Base-by-base conservation (phyloP, 1,140 invertebrate genomes). In the Nilaparvata lugens region DNA sequence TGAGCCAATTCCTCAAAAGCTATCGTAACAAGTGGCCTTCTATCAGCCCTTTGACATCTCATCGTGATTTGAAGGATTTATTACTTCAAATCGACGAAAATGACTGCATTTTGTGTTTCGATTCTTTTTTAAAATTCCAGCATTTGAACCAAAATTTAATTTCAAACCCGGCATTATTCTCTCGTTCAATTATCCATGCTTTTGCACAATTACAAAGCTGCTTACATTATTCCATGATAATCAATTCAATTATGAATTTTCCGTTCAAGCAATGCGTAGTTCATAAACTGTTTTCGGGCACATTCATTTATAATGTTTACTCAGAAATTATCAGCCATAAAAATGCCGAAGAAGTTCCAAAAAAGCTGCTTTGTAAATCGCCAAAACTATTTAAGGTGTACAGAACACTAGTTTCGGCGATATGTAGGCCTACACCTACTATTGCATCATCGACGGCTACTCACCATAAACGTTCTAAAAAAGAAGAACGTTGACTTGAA, bases 141-240 rank as follows among this genome's bases (percentile, higher is more conserved):
- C 74, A 83, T 67, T 75, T 85, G 53, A 76, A 83, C 68, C 69
- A 78, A 48, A 78, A 80, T 65, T 71, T 88, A 38, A 73, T 72
- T 56, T 73, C 69, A 38, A 81, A 79, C 68, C 77, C 78, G 1
- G 83, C 56, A 25, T 48, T 52, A 11, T 83, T 89, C 80, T 73
- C 79, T 81, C 52, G 66, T 5, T 73, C 68, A 25, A 77, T 81
- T 51, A 74, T 90, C 45, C 86, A 89, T 67, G 71, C 70, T 16
- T 87, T 86, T 71, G 79, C 84, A 1, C 79, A 87, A 70, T 85
- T 89, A 73, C 88, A 91, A 70, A 80, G 77, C 71, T 82, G 83
- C 65, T 70, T 87, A 19, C 78, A 74, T 42, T 78, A 85, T 53
- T 68, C 80, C 0, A 80, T 81, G 63, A 73, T 79, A 60, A 73